Evolutionary conservation across 2,113 vertebrate species (phyloP), one percentile per base, ranked within the genome.

Genomic region (Colossoma macropomum): DNA sequence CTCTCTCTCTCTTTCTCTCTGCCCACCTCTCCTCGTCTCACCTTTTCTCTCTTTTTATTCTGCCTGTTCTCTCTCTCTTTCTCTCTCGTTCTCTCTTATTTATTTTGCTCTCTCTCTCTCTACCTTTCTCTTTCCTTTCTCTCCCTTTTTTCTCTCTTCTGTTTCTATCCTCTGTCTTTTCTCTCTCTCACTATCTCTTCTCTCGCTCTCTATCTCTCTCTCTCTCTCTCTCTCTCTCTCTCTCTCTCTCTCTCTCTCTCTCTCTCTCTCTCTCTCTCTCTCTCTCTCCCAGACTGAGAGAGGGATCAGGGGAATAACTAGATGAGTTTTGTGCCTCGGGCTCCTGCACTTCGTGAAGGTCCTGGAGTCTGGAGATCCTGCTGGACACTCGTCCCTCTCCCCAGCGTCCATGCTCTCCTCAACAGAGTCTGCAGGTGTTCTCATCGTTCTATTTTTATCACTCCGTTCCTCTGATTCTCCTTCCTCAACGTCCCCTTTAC

Each of bases 321-420:
- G 66, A 54, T 48, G 77, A 78, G 74, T 72, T 56, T 50, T 86
- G 45, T 16, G 84, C 84, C 84, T 75, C 82, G 30, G 76, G 85
- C 75, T 66, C 75, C 45, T 71, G 71, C 80, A 70, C 80, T 62
- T 69, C 77, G 65, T 60, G 52, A 72, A 52, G 21, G 54, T 56
- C 54, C 54, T 56, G 54, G 54, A 56, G 54, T 56, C 54, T 23
- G 12, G 54, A 21, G 54, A 56, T 56, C 21, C 54, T 23, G 54
- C 54, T 56, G 21, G 54, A 56, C 54, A 56, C 54, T 56, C 7
- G 6, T 56, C 28, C 54, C 15, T 70, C 56, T 76, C 79, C 84
- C 84, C 25, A 0, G 38, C 50, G 68, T 65, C 69, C 63, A 45
- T 32, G n/a, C 66, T 70, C 48, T 27, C 62, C 63, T 54, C 27